Conservation (phyloP, 2,113 vertebrate species). For the Ailurus styani region DNA sequence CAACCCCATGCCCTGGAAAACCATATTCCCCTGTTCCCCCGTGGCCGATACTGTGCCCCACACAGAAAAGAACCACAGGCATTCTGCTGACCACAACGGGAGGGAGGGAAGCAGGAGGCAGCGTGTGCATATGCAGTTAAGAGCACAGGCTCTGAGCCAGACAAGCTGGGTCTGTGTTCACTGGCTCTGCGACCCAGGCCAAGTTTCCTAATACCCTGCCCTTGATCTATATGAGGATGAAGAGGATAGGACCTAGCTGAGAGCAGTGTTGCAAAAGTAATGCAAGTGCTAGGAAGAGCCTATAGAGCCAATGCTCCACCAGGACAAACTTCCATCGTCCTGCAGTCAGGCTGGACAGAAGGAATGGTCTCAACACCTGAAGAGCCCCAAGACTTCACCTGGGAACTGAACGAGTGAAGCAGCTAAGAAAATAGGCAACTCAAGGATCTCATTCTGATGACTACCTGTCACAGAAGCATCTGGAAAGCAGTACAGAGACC, state of each 20-base stretch:
- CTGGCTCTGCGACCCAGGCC: background rate
- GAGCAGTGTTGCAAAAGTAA: fast-evolving
- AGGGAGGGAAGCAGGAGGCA: background rate
- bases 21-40: background rate
- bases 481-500: background rate
- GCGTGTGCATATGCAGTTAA: fast-evolving
- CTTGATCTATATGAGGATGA: background rate
- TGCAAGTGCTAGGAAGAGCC: fast-evolving
- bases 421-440: background rate
- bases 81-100: no score
- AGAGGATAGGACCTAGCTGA: fast-evolving
- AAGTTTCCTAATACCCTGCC: background rate
- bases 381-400: background rate
- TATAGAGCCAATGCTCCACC: fast-evolving
- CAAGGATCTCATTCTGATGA: background rate
- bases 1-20: background rate
- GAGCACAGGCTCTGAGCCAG: background rate
- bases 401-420: background rate
- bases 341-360: fast-evolving
- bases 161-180: background rate
- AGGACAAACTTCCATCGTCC: fast-evolving
- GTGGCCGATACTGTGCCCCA: background rate
- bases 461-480: background rate
- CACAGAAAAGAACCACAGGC: background rate
- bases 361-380: no score